These are phyloP conservation scores for Anoplius nigerrimus DNA, from an alignment of 2,888 invertebrate species.

Conservation along the genomic window DNA sequence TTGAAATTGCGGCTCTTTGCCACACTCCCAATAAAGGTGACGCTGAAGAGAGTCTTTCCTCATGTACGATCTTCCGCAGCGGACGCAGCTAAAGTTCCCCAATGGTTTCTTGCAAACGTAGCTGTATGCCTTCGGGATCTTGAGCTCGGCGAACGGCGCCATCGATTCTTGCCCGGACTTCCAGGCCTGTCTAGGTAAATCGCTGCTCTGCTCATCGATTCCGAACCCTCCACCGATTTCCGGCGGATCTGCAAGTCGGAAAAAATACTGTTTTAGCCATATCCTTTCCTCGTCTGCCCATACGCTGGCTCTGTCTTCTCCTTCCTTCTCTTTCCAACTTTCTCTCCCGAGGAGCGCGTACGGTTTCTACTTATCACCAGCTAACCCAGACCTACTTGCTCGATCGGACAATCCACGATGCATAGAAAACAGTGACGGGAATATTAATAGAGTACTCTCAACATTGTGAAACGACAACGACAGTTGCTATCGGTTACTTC, in stretches of 20 bases:
- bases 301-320: not conserved
- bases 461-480: too few species aligned
- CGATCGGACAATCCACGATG: too few species aligned
- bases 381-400: too few species aligned
- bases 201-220: conserved; percentile 53
- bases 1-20: conserved; percentile 76
- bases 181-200: conserved; percentile 61
- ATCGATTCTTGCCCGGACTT: conserved; percentile 46
- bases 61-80: conserved; percentile 79
- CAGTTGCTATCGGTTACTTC: too few species aligned
- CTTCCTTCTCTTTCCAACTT: not conserved
- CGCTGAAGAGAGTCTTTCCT: conserved; percentile 80
- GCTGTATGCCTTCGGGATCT: conserved; percentile 64
- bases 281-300: conserved; percentile 11
- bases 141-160: conserved; percentile 57
- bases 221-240: conserved; percentile 35
- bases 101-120: conserved; percentile 54
- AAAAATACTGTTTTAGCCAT: conserved; percentile 59
- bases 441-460: too few species aligned
- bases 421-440: too few species aligned
- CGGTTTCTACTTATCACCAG: too few species aligned
- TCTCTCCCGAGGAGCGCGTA: too few species aligned
- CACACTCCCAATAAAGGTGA: conserved; percentile 77
- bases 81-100: conserved; percentile 77
- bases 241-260: conserved; percentile 52